A percentile compares a stretch with the other conserved stretches of the same genome.
phyloP scores from a whole-genome alignment of 1,140 invertebrate species.

The Vanessa tameamea region DNA sequence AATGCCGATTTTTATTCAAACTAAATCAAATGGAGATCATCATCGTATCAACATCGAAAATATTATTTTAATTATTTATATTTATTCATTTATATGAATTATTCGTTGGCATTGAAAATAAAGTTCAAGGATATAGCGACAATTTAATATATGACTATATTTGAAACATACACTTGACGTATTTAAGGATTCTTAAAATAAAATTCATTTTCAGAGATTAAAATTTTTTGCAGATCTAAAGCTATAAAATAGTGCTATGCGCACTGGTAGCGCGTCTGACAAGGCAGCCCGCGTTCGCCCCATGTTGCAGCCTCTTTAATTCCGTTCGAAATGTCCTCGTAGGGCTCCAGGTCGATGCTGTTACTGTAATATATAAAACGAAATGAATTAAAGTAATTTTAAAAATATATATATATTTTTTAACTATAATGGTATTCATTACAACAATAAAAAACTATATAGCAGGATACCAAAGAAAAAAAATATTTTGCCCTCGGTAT shows the following conservation, averaged over 20 bases:
- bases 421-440: not conserved
- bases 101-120: not conserved
- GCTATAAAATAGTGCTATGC: slow-evolving; percentile 21
- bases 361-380: slow-evolving; percentile 51
- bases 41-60: too few species aligned
- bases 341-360: slow-evolving; percentile 60
- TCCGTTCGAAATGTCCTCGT: slow-evolving; percentile 66
- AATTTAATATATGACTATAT: not conserved
- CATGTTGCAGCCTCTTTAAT: slow-evolving; percentile 67
- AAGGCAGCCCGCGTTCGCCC: slow-evolving; percentile 66
- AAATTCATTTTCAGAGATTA: not conserved
- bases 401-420: not conserved
- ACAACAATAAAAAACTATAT: too few species aligned
- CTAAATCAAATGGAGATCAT: too few species aligned
- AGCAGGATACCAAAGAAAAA: too few species aligned
- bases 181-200: not conserved
- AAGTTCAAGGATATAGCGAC: not conserved
- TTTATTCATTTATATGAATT: too few species aligned
- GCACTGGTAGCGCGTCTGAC: slow-evolving; percentile 64
- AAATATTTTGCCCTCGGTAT: too few species aligned
- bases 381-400: slow-evolving; percentile 5
- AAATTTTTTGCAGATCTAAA: not conserved
- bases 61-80: too few species aligned
- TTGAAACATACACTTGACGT: not conserved
- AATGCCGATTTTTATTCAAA: too few species aligned